These are phyloP conservation scores for Crocallis elinguaria DNA, from an alignment of 2,888 invertebrate species.

Conservation along the genomic window DNA sequence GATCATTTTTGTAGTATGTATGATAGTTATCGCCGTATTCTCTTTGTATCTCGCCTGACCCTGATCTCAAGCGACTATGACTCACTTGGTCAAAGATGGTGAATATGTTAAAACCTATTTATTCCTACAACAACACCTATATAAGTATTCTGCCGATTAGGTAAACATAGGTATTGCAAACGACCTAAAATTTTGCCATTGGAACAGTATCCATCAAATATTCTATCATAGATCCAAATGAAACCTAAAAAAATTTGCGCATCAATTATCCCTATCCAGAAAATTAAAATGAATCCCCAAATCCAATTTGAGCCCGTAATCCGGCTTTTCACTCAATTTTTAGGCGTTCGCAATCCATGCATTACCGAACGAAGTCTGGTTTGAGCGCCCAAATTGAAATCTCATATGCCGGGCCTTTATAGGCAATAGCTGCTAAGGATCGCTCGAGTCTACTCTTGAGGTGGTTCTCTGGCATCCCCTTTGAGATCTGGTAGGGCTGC, in stretches of 20 bases:
- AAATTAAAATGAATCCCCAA: constrained; percentile 14
- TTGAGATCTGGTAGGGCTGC: constrained; percentile 41
- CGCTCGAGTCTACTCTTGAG: constrained; percentile 51
- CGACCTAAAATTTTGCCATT: too few relatives aligned
- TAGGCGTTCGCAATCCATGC: constrained; percentile 31
- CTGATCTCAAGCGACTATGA: too few relatives aligned
- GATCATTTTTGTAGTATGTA: too few relatives aligned
- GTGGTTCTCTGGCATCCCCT: constrained; percentile 50
- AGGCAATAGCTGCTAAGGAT: constrained; percentile 63
- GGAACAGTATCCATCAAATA: too few relatives aligned
- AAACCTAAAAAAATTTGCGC: not conserved
- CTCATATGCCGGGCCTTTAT: constrained; percentile 65
- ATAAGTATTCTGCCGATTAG: too few relatives aligned
- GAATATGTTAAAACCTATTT: too few relatives aligned
- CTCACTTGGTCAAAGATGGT: too few relatives aligned
- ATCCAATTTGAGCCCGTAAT: constrained; percentile 26
- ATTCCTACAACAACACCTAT: too few relatives aligned
- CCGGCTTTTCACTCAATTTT: constrained; percentile 30
- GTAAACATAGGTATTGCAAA: too few relatives aligned
- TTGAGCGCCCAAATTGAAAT: constrained; percentile 64
- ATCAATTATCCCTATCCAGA: constrained; percentile 1
- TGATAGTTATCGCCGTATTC: too few relatives aligned
- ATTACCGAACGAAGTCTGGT: constrained; percentile 43
- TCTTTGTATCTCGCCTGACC: too few relatives aligned
- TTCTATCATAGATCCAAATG: not conserved